Percentiles rank a stretch among this genome's conserved stretches.
Evolutionary conservation across 2,113 vertebrate species (phyloP).

Genomic region (Otolemur garnettii): DNA sequence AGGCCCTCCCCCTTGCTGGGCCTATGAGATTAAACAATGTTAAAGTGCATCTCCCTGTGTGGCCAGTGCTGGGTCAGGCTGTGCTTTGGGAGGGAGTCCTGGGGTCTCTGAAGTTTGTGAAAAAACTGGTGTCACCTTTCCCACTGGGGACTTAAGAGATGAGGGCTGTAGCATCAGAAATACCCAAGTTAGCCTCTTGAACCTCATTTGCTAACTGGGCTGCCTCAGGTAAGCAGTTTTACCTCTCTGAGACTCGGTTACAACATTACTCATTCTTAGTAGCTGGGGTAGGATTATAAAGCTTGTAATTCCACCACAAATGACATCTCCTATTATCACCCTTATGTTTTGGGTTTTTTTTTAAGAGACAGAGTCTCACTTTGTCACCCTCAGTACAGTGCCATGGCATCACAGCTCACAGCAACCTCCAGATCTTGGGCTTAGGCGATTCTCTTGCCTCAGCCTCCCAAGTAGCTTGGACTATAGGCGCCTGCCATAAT

Average conservation of each 20-base stretch:
- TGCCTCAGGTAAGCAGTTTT: neutral
- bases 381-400: too few species aligned
- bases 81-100: neutral
- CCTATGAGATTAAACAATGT: neutral
- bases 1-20: neutral
- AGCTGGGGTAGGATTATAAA: neutral
- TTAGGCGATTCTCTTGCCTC: too few species aligned
- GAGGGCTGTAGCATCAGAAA: neutral
- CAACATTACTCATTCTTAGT: accelerated
- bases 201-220: neutral
- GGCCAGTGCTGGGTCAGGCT: neutral
- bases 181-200: neutral
- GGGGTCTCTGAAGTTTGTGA: neutral
- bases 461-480: too few species aligned
- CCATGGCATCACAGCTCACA: too few species aligned
- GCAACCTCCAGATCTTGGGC: too few species aligned
- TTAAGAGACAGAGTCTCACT: too few species aligned
- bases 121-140: neutral
- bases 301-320: neutral
- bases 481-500: too few species aligned
- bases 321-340: neutral
- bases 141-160: neutral
- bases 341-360: too few species aligned
- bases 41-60: neutral
- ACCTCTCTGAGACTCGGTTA: neutral